Conservation (phyloP, 1,140 invertebrate genomes). For the Hesperophylax magnus region DNA sequence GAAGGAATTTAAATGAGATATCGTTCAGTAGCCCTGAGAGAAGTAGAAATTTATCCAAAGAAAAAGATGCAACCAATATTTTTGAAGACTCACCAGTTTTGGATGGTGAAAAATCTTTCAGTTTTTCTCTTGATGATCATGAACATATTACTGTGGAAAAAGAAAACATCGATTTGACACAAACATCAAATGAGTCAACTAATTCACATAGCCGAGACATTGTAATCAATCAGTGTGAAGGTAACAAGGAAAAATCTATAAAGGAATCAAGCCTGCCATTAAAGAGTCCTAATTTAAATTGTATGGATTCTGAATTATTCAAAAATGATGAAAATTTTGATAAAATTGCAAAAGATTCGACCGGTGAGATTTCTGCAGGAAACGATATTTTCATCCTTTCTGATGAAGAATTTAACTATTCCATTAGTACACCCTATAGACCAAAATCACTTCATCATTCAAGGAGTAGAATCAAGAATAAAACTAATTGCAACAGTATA, state of each 20-base stretch:
- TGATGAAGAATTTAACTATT: conserved; percentile 66
- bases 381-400: conserved; percentile 61
- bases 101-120: not conserved
- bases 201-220: not conserved
- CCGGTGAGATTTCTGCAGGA: not conserved
- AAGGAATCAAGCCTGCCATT: too few relatives aligned
- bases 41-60: not conserved
- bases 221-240: too few relatives aligned
- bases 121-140: not conserved
- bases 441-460: not conserved
- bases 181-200: conserved; percentile 19
- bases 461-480: not conserved
- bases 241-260: too few relatives aligned
- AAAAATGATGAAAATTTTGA: not conserved
- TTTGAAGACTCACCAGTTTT: conserved; percentile 2
- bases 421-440: conserved; percentile 57
- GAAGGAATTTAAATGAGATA: too few relatives aligned
- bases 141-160: conserved; percentile 4
- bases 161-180: conserved; percentile 43
- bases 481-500: conserved; percentile 25
- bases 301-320: not conserved
- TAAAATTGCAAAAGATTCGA: conserved; percentile 2
- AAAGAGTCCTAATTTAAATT: not conserved
- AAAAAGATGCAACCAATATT: not conserved
- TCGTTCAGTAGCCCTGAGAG: not conserved